Evolutionary conservation across 2,113 vertebrate genomes (phyloP), one percentile per base, ranked within the genome.

Genomic region (Paedocypris sp.): DNA sequence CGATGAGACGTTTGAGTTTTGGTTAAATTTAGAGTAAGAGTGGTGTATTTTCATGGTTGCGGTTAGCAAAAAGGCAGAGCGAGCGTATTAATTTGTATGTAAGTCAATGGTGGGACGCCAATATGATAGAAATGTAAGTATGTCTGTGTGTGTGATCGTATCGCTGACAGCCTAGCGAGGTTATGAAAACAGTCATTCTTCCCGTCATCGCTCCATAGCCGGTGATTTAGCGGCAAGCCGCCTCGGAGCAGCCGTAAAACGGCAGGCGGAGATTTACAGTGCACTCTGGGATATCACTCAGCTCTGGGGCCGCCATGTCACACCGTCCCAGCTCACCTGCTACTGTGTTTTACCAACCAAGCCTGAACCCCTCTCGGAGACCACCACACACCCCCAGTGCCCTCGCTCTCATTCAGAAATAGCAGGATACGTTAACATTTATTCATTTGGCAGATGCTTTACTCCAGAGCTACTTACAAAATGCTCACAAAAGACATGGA

Each of bases 171-270:
- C 89, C 83, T 88, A 90, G 89, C 87, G 83, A 82, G 91, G 93
- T 93, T 95, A 95, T 87, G 88, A 92, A 94, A 97, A 97, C 92
- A 94, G 87, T 89, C 87, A 87, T 90, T 88, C 87, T 88, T 89
- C 85, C 91, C 94, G 91, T 97, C 93, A 92, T 85, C 93, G 94
- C 91, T 87, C 87, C 81, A 86, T 86, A 91, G 89, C 86, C 88
- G 86, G 89, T 93, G 90, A 95, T 97, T 95, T 94, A 96, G 88
- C 85, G 85, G 31, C 19, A 19, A 87, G 85, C 83, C 85, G 83
- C 83, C 77, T 88, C 84, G 86, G 68, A 19, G 62, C 57, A 38
- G 68, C 68, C 43, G 66, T 71, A 71, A 67, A 71, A 64, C 60
- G 59, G 60, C 31, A 80, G 73, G 42, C 54, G 41, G 56, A 58